phyloP scores from a whole-genome alignment of 2,797 vertebrate species.

The Tragopan temminckii region DNA sequence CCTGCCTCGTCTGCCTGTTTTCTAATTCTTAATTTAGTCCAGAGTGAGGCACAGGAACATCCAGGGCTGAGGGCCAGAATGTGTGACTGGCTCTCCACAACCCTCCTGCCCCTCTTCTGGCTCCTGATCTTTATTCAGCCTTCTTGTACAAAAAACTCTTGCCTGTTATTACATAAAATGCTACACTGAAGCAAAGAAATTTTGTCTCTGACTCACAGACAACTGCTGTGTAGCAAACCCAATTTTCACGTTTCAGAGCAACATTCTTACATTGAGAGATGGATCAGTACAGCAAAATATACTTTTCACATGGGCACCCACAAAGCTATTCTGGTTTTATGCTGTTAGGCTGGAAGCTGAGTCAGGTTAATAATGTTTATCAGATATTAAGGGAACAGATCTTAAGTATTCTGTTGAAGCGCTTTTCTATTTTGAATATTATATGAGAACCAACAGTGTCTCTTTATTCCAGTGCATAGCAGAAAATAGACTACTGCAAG shows the following conservation, averaged over 20 bases:
- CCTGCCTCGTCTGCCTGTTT: background rate
- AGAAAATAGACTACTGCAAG: background rate
- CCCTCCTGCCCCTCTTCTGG: no score
- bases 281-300: background rate
- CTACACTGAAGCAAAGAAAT: background rate
- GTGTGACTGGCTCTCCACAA: background rate
- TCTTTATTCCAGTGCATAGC: background rate
- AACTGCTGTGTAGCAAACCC: background rate
- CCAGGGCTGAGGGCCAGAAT: background rate
- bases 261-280: background rate
- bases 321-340: slow-evolving; percentile 22
- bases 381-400: background rate
- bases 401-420: background rate
- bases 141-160: background rate
- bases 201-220: background rate
- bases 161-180: background rate
- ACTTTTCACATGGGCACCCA: background rate
- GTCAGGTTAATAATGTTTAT: slow-evolving; percentile 4
- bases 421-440: background rate
- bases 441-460: background rate
- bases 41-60: background rate
- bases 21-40: background rate
- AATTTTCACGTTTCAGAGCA: background rate
- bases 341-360: background rate
- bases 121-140: background rate